Conservation (phyloP, 2,888 invertebrate species). For the Cosmia trapezina region DNA sequence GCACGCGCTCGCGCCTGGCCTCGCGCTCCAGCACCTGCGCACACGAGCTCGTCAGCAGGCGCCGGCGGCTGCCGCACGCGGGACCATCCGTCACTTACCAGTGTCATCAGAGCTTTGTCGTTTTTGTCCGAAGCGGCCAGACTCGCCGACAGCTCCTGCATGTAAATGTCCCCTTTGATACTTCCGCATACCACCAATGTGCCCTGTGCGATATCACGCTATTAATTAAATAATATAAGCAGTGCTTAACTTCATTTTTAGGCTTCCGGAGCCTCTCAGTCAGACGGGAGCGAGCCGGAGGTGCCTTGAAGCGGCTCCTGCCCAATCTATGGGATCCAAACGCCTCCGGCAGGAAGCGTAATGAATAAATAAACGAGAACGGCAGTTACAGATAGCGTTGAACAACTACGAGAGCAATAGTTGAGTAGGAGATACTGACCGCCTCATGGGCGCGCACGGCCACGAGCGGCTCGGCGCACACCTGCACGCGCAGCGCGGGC, state of each 20-base stretch:
- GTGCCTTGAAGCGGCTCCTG: no score
- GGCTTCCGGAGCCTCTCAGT: not conserved
- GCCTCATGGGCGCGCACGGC: slow-evolving; percentile 83
- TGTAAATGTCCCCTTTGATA: slow-evolving; percentile 92
- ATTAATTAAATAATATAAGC: slow-evolving; percentile 1
- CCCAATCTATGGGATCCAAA: no score
- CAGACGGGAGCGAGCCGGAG: no score
- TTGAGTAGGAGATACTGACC: slow-evolving; percentile 62
- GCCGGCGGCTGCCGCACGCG: not conserved
- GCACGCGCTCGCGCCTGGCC: slow-evolving; percentile 96
- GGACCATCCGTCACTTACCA: slow-evolving; percentile 87
- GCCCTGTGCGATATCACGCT: slow-evolving; percentile 81
- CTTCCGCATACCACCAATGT: slow-evolving; percentile 93
- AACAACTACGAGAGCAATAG: not conserved
- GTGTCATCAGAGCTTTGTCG: slow-evolving; percentile 93
- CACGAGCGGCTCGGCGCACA: slow-evolving; percentile 86
- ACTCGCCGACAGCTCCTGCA: slow-evolving; percentile 94
- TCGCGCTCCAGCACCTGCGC: slow-evolving; percentile 96
- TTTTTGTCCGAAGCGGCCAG: slow-evolving; percentile 92
- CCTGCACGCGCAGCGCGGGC: slow-evolving; percentile 92
- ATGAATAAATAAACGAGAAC: no score
- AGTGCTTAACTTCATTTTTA: not conserved
- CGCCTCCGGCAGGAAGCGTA: no score
- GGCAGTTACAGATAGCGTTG: not conserved
- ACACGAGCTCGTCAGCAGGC: not conserved